Evolutionary conservation across 2,888 invertebrate genomes (phyloP).

Genomic region (Elmis aenea): DNA sequence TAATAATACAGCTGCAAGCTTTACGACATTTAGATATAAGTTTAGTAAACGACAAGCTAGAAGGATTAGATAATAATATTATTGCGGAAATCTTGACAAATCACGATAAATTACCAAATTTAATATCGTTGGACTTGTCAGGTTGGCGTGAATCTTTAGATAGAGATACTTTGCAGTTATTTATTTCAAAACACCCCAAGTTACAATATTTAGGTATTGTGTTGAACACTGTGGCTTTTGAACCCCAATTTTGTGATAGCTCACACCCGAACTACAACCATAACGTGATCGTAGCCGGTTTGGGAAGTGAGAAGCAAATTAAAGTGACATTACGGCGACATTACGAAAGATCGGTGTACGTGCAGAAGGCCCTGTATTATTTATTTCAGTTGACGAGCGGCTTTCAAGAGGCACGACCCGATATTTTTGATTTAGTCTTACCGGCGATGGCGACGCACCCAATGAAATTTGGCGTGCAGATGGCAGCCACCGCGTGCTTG

Average conservation of each 20-base stretch:
- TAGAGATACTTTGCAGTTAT: slow-evolving; percentile 27
- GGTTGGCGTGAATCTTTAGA: slow-evolving; percentile 42
- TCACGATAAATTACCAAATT: slow-evolving; percentile 49
- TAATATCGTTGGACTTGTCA: slow-evolving; percentile 61
- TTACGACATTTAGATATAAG: slow-evolving; percentile 41
- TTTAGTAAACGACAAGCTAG: slow-evolving; percentile 36
- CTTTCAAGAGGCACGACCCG: slow-evolving; percentile 53
- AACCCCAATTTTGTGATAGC: slow-evolving; percentile 32
- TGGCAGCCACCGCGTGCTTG: slow-evolving; percentile 70
- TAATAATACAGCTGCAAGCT: slow-evolving; percentile 31
- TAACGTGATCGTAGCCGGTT: slow-evolving; percentile 31
- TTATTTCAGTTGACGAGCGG: slow-evolving; percentile 50
- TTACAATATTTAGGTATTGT: slow-evolving; percentile 41
- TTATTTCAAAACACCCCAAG: slow-evolving; percentile 34
- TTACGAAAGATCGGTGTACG: slow-evolving; percentile 53
- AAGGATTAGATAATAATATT: slow-evolving; percentile 33
- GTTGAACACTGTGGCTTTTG: slow-evolving; percentile 35
- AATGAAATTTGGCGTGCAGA: slow-evolving; percentile 59
- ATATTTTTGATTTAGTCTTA: slow-evolving; percentile 57
- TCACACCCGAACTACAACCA: slow-evolving; percentile 24
- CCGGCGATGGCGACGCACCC: slow-evolving; percentile 49
- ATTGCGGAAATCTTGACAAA: slow-evolving; percentile 48
- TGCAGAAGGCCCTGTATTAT: slow-evolving; percentile 64
- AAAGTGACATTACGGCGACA: slow-evolving; percentile 55
- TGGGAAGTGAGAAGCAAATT: slow-evolving; percentile 41